Percentiles rank a stretch among this genome's conserved stretches.
Conservation (phyloP, 2,888 invertebrate species). For the Orthonevra nobilis region DNA sequence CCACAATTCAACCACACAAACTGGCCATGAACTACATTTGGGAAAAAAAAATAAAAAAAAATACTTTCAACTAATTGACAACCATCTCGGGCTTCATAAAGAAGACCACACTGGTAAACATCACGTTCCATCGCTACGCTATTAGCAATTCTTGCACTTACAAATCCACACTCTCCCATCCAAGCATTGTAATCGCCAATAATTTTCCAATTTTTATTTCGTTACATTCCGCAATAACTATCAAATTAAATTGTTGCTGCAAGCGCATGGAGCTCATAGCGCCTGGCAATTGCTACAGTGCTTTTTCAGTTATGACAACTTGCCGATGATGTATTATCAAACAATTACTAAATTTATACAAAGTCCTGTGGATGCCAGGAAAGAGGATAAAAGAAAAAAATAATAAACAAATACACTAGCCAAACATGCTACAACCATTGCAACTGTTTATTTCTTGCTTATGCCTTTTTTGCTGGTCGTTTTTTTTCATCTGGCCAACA, state of each 20-base stretch:
- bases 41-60: constrained; percentile 45
- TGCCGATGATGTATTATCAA: constrained; percentile 67
- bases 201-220: constrained; percentile 50
- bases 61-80: constrained; percentile 41
- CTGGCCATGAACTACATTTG: constrained; percentile 35
- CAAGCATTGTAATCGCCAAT: too few relatives aligned
- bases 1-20: constrained; percentile 8
- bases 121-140: constrained; percentile 34
- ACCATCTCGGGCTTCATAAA: constrained; percentile 1
- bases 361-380: constrained; percentile 48
- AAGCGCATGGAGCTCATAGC: constrained; percentile 3
- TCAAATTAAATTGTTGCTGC: constrained; percentile 58
- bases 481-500: constrained; percentile 57
- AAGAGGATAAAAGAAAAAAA: constrained; percentile 22
- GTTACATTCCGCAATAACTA: constrained; percentile 38
- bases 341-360: constrained; percentile 63
- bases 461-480: too few relatives aligned
- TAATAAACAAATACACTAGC: constrained; percentile 2
- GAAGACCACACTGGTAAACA: background rate
- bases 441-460: constrained; percentile 53
- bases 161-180: background rate
- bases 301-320: constrained; percentile 58
- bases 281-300: background rate
- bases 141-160: constrained; percentile 4
- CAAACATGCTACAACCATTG: constrained; percentile 36